phyloP scores from a whole-genome alignment of 2,888 invertebrate genomes.

The Torymus aiolomorphi region DNA sequence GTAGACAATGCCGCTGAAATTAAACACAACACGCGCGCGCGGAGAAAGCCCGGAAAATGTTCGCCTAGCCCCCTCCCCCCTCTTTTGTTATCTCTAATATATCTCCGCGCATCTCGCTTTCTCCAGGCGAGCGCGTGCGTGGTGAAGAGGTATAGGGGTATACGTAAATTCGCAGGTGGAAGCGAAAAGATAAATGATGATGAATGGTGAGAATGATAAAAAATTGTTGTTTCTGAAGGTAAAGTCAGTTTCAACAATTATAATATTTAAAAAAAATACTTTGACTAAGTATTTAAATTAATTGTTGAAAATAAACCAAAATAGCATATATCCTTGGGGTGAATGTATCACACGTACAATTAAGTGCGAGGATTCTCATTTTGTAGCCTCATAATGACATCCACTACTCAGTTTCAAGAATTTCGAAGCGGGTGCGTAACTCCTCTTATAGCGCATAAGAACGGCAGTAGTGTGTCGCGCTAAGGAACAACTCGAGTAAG shows the following conservation, averaged over 20 bases:
- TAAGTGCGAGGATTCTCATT: not conserved
- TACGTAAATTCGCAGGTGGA: too few species aligned
- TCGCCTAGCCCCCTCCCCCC: not conserved
- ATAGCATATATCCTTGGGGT: too few species aligned
- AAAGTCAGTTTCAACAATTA: too few species aligned
- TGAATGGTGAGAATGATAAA: too few species aligned
- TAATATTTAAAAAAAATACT: too few species aligned
- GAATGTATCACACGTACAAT: too few species aligned
- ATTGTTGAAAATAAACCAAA: too few species aligned
- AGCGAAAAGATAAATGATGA: too few species aligned
- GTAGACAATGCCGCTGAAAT: slow-evolving; percentile 72
- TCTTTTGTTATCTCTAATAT: slow-evolving; percentile 13
- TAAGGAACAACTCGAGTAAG: slow-evolving; percentile 40
- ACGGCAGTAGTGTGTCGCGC: slow-evolving; percentile 4
- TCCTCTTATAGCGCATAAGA: slow-evolving; percentile 12
- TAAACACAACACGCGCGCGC: slow-evolving; percentile 62
- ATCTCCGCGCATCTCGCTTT: slow-evolving; percentile 6
- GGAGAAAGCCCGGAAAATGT: slow-evolving; percentile 33
- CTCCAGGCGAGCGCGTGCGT: not conserved
- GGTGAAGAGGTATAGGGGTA: too few species aligned
- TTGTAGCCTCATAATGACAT: too few species aligned
- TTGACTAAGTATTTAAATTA: too few species aligned
- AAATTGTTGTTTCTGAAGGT: too few species aligned
- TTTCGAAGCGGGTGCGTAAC: slow-evolving; percentile 34
- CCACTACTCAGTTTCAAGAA: slow-evolving; percentile 42